Conservation (phyloP, 2,797 vertebrate genomes). For the Myotis myotis region DNA sequence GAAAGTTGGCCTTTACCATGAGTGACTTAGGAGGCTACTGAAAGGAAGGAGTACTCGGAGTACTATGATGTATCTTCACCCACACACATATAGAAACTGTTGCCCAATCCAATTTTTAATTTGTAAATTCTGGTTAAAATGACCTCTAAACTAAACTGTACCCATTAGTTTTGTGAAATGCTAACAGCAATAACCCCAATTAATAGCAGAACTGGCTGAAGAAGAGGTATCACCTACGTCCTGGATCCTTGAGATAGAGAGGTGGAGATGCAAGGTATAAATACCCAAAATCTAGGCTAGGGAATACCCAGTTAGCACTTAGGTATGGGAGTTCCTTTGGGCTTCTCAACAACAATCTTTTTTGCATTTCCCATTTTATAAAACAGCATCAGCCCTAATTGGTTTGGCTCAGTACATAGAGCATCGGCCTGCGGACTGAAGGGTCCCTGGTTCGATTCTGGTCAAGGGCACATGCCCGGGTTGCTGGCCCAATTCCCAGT, state of each 20-base stretch:
- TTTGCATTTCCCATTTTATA: not conserved
- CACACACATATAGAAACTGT: not conserved
- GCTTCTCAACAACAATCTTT: not conserved
- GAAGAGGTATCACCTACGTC: not conserved
- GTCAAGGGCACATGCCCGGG: too few relatives aligned
- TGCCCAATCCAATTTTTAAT: not conserved
- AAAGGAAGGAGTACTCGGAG: not conserved
- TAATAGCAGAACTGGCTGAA: not conserved
- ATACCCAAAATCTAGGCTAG: not conserved
- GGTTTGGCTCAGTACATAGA: too few relatives aligned
- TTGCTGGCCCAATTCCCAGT: too few relatives aligned
- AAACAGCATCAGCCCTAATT: not conserved
- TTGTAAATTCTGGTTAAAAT: not conserved
- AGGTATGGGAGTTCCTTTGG: not conserved
- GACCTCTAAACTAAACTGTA: constrained; percentile 8
- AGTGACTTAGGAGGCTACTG: not conserved
- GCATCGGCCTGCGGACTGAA: too few relatives aligned
- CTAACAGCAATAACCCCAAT: not conserved
- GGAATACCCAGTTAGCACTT: not conserved
- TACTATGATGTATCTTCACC: not conserved
- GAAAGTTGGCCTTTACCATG: not conserved
- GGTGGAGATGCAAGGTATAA: not conserved
- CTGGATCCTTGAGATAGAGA: not conserved
- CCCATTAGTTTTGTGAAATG: not conserved
- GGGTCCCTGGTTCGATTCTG: too few relatives aligned